Evolutionary conservation across 2,797 vertebrate genomes (phyloP).

Genomic region (Margarornis squamiger): DNA sequence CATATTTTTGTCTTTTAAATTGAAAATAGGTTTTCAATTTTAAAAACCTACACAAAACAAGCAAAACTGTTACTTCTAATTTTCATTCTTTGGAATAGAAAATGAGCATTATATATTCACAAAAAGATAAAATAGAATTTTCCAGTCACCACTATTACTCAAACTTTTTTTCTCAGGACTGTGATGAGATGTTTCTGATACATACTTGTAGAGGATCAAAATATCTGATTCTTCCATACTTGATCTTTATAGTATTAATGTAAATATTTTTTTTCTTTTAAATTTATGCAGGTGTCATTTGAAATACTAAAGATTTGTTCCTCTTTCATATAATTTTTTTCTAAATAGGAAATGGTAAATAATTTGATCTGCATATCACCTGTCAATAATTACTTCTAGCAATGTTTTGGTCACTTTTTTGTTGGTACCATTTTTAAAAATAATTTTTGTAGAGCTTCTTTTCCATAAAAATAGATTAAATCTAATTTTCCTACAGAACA

Average conservation of each 20-base stretch:
- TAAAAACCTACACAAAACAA: neutral
- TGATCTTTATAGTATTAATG: neutral
- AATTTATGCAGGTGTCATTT: neutral
- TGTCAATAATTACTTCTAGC: neutral
- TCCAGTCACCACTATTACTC: neutral
- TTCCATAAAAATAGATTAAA: neutral
- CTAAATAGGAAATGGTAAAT: neutral
- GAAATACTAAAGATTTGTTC: neutral
- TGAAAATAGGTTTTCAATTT: neutral
- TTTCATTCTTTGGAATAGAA: neutral
- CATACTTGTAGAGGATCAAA: neutral
- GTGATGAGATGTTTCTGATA: neutral
- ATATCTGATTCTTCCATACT: neutral
- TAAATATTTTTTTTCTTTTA: neutral
- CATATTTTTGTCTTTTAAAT: neutral
- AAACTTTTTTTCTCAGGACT: neutral
- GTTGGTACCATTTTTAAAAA: neutral
- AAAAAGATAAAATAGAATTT: neutral
- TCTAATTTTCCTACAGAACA: neutral
- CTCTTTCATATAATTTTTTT: neutral
- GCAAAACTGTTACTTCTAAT: neutral
- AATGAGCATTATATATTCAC: rapidly evolving
- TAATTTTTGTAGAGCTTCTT: neutral
- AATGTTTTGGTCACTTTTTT: neutral
- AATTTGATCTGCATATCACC: neutral